Conservation (phyloP, 2,797 vertebrate species). For the Decapterus maruadsi region DNA sequence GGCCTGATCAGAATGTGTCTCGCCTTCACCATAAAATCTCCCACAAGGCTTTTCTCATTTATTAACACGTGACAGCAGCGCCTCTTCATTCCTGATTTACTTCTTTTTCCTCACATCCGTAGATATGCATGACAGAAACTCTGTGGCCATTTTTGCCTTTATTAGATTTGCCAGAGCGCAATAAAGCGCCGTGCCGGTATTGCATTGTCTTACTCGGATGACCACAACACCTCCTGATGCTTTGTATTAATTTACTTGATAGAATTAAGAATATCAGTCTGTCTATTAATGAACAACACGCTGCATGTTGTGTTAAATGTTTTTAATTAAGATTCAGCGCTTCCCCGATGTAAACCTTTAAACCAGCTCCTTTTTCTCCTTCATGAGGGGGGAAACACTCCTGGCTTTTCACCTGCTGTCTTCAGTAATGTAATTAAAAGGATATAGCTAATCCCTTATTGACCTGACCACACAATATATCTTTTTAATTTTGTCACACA, state of each 20-base stretch:
- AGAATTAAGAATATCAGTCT: neutral
- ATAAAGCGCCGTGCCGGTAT: too few species aligned
- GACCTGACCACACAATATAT: too few species aligned
- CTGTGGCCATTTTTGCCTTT: neutral
- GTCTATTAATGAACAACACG: neutral
- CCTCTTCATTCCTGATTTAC: neutral
- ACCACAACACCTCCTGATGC: neutral
- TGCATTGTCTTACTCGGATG: neutral
- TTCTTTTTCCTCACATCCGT: too few species aligned
- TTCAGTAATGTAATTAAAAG: too few species aligned
- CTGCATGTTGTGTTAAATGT: neutral
- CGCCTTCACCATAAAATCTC: conserved; percentile 7
- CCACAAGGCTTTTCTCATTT: conserved; percentile 9
- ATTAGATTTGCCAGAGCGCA: neutral
- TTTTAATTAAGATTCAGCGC: too few species aligned
- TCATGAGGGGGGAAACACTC: neutral
- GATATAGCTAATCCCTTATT: too few species aligned
- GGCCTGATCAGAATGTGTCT: conserved; percentile 21
- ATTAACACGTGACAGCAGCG: neutral
- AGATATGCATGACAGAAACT: neutral
- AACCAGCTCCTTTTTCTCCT: neutral
- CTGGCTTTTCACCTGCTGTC: too few species aligned
- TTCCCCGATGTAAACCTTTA: neutral
- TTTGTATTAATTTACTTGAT: neutral
- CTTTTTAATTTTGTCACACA: too few species aligned